Evolutionary conservation across 2,888 invertebrate species (phyloP).

Genomic region (Peribatodes rhomboidaria): DNA sequence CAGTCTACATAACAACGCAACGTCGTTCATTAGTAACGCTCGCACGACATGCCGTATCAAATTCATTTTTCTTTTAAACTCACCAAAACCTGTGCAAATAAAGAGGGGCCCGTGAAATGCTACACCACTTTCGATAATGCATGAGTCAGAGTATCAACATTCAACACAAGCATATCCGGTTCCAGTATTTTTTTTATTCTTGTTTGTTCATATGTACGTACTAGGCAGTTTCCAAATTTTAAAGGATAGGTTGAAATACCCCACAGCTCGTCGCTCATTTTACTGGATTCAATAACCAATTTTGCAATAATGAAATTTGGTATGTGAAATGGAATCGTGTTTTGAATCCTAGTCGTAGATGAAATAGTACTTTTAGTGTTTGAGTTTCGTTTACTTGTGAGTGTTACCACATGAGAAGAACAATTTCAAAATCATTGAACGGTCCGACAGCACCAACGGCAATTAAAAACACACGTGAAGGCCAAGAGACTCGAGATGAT

Average conservation of each 20-base stretch:
- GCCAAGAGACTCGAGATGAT: conserved; percentile 16
- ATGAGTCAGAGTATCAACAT: conserved; percentile 15
- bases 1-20: neutral
- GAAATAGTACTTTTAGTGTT: too few species aligned
- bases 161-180: conserved; percentile 10
- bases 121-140: conserved; percentile 20
- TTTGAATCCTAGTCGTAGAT: too few species aligned
- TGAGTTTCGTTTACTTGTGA: too few species aligned
- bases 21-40: neutral
- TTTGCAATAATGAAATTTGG: too few species aligned
- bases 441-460: conserved; percentile 20
- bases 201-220: too few species aligned
- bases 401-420: too few species aligned
- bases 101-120: conserved; percentile 14
- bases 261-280: too few species aligned
- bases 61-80: conserved; percentile 1
- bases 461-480: conserved; percentile 26
- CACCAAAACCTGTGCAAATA: conserved; percentile 25
- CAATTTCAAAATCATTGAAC: conserved; percentile 9
- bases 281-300: too few species aligned
- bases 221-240: too few species aligned
- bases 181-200: neutral
- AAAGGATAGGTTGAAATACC: too few species aligned
- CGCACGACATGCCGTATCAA: neutral
- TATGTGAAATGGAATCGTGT: too few species aligned